Evolutionary conservation across 2,797 vertebrate genomes (phyloP).

Genomic region (Parotocinclus haroldoi): DNA sequence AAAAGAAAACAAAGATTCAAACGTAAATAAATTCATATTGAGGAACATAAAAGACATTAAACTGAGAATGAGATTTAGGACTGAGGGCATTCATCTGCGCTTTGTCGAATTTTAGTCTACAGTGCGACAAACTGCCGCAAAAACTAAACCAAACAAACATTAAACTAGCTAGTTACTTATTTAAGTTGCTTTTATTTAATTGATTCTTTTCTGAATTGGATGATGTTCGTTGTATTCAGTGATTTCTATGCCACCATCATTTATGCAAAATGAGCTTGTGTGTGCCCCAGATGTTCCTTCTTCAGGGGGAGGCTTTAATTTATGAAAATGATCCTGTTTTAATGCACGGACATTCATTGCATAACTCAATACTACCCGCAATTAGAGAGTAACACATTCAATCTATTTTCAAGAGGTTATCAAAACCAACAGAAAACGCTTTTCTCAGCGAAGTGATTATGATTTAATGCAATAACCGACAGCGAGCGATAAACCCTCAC

Average conservation of each 20-base stretch:
- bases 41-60: too few species aligned
- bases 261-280: constrained; percentile 73
- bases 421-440: constrained; percentile 53
- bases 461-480: constrained; percentile 39
- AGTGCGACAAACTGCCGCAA: too few species aligned
- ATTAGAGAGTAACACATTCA: constrained; percentile 75
- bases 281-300: constrained; percentile 88
- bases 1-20: too few species aligned
- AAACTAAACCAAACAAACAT: too few species aligned
- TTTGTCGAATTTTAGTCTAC: too few species aligned
- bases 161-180: not conserved
- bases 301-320: constrained; percentile 87
- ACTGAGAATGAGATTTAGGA: too few species aligned
- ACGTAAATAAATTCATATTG: too few species aligned
- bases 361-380: constrained; percentile 77
- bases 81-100: too few species aligned
- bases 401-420: constrained; percentile 26
- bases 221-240: constrained; percentile 70
- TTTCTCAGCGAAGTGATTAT: constrained; percentile 52
- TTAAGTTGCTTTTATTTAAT: not conserved
- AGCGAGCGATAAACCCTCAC: constrained; percentile 14
- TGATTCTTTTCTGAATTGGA: not conserved
- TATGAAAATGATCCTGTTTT: constrained; percentile 90
- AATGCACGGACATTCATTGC: constrained; percentile 87
- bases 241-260: constrained; percentile 79